Evolutionary conservation across 2,797 vertebrate genomes (phyloP).

Genomic region (Gadopsis bispinosus): DNA sequence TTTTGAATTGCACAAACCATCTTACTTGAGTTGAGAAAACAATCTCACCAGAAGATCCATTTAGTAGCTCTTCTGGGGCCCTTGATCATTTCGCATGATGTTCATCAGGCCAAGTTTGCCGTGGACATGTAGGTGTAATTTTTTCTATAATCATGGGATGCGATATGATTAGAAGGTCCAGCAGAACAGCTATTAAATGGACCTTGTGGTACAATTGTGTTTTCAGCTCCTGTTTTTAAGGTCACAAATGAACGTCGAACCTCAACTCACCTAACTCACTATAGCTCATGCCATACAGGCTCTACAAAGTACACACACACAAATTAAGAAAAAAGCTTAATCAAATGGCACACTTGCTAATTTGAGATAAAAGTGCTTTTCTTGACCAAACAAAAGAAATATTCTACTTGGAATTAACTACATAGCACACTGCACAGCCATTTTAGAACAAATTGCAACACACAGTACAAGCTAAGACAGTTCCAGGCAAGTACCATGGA

Average conservation of each 20-base stretch:
- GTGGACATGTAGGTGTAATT: too few species aligned
- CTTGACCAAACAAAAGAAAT: background rate
- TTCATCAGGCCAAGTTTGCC: background rate
- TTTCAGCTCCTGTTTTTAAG: background rate
- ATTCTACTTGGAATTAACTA: constrained; percentile 7
- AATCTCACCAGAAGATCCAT: background rate
- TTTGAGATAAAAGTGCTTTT: constrained; percentile 3
- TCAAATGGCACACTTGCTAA: background rate
- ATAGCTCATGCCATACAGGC: background rate
- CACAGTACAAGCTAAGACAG: background rate
- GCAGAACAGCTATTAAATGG: background rate
- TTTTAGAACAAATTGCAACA: background rate
- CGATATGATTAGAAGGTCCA: background rate
- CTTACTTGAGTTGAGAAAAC: background rate
- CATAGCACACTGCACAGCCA: background rate
- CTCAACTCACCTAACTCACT: background rate
- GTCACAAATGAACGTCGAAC: background rate
- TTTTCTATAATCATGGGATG: too few species aligned
- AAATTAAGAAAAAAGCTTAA: background rate
- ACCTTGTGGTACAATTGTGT: background rate
- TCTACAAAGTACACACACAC: background rate
- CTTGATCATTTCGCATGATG: background rate
- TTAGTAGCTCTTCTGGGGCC: background rate
- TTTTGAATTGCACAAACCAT: background rate
- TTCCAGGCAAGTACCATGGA: background rate